Conservation (phyloP, 2,888 invertebrate species). For the Salticus scenicus region DNA sequence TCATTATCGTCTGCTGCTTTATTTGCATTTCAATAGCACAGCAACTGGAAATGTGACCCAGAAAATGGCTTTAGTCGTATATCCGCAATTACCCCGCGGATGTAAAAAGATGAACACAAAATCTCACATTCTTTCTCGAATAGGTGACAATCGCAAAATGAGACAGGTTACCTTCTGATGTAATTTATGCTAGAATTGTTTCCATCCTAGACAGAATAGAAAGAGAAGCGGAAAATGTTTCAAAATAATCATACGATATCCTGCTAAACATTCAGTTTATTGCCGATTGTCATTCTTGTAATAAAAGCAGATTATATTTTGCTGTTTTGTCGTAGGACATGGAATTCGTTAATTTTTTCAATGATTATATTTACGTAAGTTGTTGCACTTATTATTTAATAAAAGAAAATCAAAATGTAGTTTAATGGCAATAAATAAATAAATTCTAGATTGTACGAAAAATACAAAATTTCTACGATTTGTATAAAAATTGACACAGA, state of each 20-base stretch:
- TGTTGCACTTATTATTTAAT: too few species aligned
- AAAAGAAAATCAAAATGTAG: too few species aligned
- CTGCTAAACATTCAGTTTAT: background rate
- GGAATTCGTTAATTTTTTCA: too few species aligned
- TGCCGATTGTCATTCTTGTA: background rate
- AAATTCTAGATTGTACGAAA: too few species aligned
- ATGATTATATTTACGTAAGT: too few species aligned
- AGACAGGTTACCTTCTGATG: background rate
- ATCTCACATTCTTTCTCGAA: background rate
- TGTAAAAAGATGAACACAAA: background rate
- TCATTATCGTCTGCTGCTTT: too few species aligned
- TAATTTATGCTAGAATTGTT: background rate
- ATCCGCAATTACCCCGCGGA: constrained; percentile 4
- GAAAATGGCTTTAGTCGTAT: background rate
- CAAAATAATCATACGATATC: background rate
- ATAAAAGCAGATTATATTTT: background rate
- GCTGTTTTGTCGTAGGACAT: background rate
- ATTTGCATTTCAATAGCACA: too few species aligned
- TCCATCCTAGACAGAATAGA: background rate
- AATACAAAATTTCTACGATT: too few species aligned
- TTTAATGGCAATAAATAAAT: too few species aligned
- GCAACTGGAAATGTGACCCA: background rate
- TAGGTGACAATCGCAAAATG: constrained; percentile 2
- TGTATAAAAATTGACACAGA: too few species aligned
- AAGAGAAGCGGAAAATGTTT: background rate